Percentiles rank a stretch among this genome's conserved stretches.
These are phyloP conservation scores for Globodera rostochiensis DNA, from an alignment of 1,140 invertebrate genomes.

Conservation along the genomic window DNA sequence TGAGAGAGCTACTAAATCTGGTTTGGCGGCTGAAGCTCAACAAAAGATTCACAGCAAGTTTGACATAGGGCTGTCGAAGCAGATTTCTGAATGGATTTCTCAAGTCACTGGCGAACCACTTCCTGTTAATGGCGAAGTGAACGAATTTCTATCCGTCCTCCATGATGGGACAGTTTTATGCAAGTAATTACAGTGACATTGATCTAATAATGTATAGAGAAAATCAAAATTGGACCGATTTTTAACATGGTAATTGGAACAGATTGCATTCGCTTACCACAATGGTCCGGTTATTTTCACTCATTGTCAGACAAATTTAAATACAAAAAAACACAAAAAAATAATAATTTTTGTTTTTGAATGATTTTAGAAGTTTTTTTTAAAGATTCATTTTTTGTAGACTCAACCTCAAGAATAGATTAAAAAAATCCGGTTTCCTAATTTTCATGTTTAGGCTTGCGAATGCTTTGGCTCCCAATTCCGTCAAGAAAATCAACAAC, in stretches of 20 bases:
- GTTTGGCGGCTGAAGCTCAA: conserved; percentile 58
- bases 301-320: no score
- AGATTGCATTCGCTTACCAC: no score
- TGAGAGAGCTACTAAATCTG: conserved; percentile 55
- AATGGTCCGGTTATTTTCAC: neutral
- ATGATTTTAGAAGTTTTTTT: neutral
- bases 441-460: conserved; percentile 46
- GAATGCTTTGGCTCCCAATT: conserved; percentile 51
- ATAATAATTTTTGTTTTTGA: conserved; percentile 9
- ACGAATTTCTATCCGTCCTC: conserved; percentile 50
- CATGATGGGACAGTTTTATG: conserved; percentile 56
- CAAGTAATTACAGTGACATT: conserved; percentile 36
- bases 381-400: no score
- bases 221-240: no score
- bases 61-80: conserved; percentile 47
- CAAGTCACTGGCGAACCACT: conserved; percentile 39
- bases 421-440: conserved; percentile 22
- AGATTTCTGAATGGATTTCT: conserved; percentile 55
- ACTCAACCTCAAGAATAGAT: neutral
- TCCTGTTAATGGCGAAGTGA: conserved; percentile 41
- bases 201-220: no score
- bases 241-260: no score
- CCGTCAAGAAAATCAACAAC: conserved; percentile 57
- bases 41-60: conserved; percentile 61
- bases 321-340: no score